phyloP scores from a whole-genome alignment of 2,113 vertebrate species.

The Xiphophorus hellerii region DNA sequence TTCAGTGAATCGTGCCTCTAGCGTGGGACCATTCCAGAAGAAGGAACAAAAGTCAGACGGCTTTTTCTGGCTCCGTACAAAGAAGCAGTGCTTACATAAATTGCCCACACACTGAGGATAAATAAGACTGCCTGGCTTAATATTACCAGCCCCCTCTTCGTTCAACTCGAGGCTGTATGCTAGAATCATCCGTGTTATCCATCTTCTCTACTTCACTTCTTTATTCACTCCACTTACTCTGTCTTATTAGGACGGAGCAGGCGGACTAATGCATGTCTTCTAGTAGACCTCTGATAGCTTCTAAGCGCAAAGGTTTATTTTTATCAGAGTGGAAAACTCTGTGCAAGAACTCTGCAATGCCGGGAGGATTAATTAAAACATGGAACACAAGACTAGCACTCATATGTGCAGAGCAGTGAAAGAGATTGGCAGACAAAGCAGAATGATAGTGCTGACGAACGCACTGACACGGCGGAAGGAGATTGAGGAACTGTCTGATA shows the following conservation, averaged over 20 bases:
- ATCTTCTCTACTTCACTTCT: slow-evolving; percentile 16
- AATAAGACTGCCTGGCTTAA: slow-evolving; percentile 28
- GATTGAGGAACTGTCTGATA: slow-evolving; percentile 47
- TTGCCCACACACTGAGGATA: slow-evolving; percentile 32
- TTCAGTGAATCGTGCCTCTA: not conserved
- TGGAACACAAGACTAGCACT: not conserved
- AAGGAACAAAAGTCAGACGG: slow-evolving; percentile 13
- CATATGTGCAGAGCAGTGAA: slow-evolving; percentile 20
- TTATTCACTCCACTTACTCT: not conserved
- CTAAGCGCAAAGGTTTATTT: not conserved
- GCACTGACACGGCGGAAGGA: slow-evolving; percentile 36
- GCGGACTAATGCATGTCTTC: not conserved
- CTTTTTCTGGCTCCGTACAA: slow-evolving; percentile 23
- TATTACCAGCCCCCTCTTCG: not conserved
- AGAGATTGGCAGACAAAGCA: slow-evolving; percentile 60
- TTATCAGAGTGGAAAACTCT: not conserved
- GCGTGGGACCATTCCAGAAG: slow-evolving; percentile 5
- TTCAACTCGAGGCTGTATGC: slow-evolving; percentile 13
- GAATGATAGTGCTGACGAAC: slow-evolving; percentile 60
- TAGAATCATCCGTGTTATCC: slow-evolving; percentile 7
- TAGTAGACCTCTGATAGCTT: not conserved
- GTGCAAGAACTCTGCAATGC: not conserved
- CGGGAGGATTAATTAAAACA: slow-evolving; percentile 30
- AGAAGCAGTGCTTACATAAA: slow-evolving; percentile 33
- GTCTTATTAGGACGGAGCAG: slow-evolving; percentile 9